Evolutionary conservation across 2,113 vertebrate genomes (phyloP), one percentile per base, ranked within the genome.

Genomic region (Rhinolophus sinicus): DNA sequence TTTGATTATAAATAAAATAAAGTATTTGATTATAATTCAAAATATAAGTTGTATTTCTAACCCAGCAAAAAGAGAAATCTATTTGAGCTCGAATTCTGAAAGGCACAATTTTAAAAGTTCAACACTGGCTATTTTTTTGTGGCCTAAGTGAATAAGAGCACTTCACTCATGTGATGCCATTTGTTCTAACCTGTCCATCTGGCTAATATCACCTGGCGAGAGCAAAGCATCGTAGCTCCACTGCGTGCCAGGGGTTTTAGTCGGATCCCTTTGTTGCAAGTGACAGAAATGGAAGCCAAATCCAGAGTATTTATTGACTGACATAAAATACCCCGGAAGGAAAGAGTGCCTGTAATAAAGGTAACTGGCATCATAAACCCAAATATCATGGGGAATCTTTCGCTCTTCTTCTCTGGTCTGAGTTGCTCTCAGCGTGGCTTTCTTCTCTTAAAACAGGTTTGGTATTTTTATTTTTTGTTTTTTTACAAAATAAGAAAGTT

Each of bases 1-100:
- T 94, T 50, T 50, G 47, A 50, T 50, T 50, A 50, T 50, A 50
- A 50, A 50, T 50, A 50, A 26, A 24, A 18, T 73, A 60, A 94
- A 88, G 38, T 93, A 88, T 94, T 97, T 98, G 78, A 81, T 47
- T 54, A 30, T 75, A 65, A 76, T 54, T 97, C n/a, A 97, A 90
- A 97, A 91, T 97, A 47, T 3, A 0, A 82, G 22, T 60, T 97
- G 28, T 90, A 92, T 95, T 97, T 97, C 94, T 95, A 97, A 93
- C 65, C 33, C 7, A 78, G 60, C 35, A 84, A 93, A 47, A 96
- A 93, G 13, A 82, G 85, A 81, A 85, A 97, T 56, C 40, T 35
- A n/a, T 64, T 44, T 93, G 73, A 54, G 28, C 35, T 72, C 7
- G 73, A 73, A 85, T 50, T 85, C 30, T 65, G 16, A 95, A 90